Base-by-base conservation (phyloP, 2,113 vertebrate genomes). In the Ellobius talpinus region DNA sequence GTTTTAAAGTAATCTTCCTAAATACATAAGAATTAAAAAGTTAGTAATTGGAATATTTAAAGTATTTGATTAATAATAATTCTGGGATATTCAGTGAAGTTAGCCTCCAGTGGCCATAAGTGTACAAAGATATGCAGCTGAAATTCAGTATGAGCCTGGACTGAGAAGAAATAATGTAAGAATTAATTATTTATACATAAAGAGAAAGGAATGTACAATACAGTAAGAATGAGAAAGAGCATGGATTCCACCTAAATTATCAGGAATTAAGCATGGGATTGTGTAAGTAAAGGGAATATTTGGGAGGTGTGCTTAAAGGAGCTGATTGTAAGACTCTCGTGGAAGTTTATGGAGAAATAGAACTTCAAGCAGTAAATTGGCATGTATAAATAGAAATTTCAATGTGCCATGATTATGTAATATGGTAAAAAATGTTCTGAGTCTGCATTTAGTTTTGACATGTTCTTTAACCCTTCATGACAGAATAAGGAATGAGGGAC, bases 231-330 rank as follows among this genome's bases (percentile, higher is more conserved):
- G 29, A 39, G 6, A 14, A 82, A 45, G 12, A 39, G 1, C 58
- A 65, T 2, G 26, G 14, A 45, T 45, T 45, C 58, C 7, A 31
- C 3, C 14, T 19, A 5, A 26, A 3, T 42, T 61, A 65, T 65
- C 3, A 63, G 1, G 58, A 65, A 19, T 17, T 31, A 29, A 31
- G 7, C 8, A 31, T 4, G 1, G 26, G 0, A 65, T 42, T 61
- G 14, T 24, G 13, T 3, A 65, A 65, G n/a, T 61, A 61, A 82
- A 58, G 5, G 4, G 29, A 61, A 39, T 61, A 39, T 61, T 39
- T 82, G 21, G 2, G 1, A 39, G 36, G 5, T 82, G 7, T 61
- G 21, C 8, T 7, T 61, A 82, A 13, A 21, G 12, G 55, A 39
- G 13, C 2, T 61, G 12, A 61, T 39, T 3, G 23, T 61, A 55